A percentile compares a stretch with the other conserved stretches of the same genome.
Evolutionary conservation across 2,113 vertebrate genomes (phyloP).

Genomic region (Pteruthius melanotis): DNA sequence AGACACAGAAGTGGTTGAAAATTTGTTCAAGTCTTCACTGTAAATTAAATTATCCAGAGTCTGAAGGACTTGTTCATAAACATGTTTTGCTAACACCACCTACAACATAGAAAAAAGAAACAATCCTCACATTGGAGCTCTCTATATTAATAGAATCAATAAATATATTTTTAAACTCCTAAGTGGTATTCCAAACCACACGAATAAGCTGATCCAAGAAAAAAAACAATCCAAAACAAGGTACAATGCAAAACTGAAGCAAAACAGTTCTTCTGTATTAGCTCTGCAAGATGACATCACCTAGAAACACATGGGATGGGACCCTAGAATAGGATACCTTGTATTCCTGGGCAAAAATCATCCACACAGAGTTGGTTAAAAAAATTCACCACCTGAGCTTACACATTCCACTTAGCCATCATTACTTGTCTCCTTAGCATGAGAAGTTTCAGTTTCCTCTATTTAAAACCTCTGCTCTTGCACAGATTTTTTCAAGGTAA

Average conservation of each 20-base stretch:
- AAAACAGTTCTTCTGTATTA: background rate
- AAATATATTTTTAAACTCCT: background rate
- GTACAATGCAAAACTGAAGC: background rate
- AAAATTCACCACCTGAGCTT: background rate
- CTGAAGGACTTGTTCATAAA: conserved; percentile 95
- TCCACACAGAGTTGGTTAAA: background rate
- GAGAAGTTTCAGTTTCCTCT: background rate
- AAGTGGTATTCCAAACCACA: background rate
- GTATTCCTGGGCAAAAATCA: background rate
- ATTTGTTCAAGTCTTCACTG: conserved; percentile 83
- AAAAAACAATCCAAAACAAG: background rate
- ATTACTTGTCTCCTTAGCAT: background rate
- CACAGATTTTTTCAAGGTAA: background rate
- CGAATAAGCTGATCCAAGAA: background rate
- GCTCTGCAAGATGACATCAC: background rate
- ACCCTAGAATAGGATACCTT: background rate
- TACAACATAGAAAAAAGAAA: conserved; percentile 49
- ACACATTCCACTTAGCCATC: background rate
- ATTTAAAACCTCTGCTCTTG: background rate
- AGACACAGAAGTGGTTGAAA: conserved; percentile 50
- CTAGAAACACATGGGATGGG: background rate
- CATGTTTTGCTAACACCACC: conserved; percentile 94
- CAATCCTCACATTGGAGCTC: background rate
- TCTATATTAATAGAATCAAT: background rate
- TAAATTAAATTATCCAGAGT: conserved; percentile 92